Percentiles rank a stretch among this genome's conserved stretches.
Conservation (phyloP, 1,140 invertebrate genomes). For the Lepidostoma basale region DNA sequence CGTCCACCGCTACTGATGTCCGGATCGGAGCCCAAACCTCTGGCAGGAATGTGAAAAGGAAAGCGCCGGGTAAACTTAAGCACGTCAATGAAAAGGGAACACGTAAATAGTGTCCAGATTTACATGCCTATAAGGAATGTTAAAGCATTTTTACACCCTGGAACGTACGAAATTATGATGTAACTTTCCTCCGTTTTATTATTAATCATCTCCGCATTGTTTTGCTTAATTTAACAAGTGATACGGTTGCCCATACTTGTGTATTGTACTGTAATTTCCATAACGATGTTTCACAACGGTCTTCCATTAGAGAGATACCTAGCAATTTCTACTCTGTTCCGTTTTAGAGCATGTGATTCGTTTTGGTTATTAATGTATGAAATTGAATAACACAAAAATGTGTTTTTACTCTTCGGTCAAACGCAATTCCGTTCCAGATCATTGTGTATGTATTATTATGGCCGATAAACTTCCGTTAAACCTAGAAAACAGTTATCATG, state of each 20-base stretch:
- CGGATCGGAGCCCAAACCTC: neutral
- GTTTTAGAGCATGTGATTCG: neutral
- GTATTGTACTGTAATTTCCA: too few species aligned
- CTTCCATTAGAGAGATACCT: too few species aligned
- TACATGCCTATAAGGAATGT: too few species aligned
- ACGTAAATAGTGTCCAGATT: too few species aligned
- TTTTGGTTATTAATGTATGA: conserved; percentile 10
- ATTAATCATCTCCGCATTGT: too few species aligned
- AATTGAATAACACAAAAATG: conserved; percentile 9
- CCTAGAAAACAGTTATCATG: neutral
- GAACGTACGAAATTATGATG: too few species aligned
- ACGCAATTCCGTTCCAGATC: conserved; percentile 1
- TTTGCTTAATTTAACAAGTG: too few species aligned
- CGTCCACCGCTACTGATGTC: conserved; percentile 5
- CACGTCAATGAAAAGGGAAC: neutral
- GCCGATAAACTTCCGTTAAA: conserved; percentile 6
- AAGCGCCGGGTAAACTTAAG: neutral
- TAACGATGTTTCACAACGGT: too few species aligned
- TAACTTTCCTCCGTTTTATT: too few species aligned
- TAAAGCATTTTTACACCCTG: too few species aligned
- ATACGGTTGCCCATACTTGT: too few species aligned
- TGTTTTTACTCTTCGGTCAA: neutral
- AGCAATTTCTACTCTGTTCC: neutral
- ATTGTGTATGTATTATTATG: conserved; percentile 10
- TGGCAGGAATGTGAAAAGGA: neutral